Percentiles rank a stretch among this genome's conserved stretches.
phyloP scores from a whole-genome alignment of 2,113 vertebrate genomes.

The Oncorhynchus keta region DNA sequence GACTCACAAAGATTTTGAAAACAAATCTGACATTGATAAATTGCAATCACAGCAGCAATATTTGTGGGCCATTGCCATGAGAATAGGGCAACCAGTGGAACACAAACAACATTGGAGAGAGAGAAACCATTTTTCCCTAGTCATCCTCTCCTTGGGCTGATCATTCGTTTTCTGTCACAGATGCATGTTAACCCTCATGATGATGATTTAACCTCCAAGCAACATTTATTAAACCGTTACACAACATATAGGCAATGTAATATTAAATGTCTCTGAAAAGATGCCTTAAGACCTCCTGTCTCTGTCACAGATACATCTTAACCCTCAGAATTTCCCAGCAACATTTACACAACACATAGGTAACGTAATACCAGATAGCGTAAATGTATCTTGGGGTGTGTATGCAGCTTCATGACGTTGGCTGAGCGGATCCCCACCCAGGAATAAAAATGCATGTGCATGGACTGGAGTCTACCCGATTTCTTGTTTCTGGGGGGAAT shows the following conservation, averaged over 20 bases:
- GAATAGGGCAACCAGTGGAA: too few species aligned
- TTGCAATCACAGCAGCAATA: too few species aligned
- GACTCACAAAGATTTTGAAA: too few species aligned
- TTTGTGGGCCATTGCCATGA: too few species aligned
- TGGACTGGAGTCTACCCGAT: background rate
- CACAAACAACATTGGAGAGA: slow-evolving; percentile 5
- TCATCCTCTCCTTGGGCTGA: slow-evolving; percentile 6
- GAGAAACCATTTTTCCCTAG: slow-evolving; percentile 57
- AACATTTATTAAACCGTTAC: background rate
- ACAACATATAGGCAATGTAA: too few species aligned
- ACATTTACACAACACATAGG: slow-evolving; percentile 20
- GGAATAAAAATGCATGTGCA: background rate
- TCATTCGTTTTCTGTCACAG: background rate
- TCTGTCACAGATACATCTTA: slow-evolving; percentile 2
- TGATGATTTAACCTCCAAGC: too few species aligned
- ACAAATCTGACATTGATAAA: too few species aligned
- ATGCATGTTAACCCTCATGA: slow-evolving; percentile 16
- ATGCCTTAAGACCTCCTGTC: background rate
- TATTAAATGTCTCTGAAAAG: background rate
- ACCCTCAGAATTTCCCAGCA: slow-evolving; percentile 7
- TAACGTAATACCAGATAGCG: slow-evolving; percentile 34
- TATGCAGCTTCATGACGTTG: slow-evolving; percentile 35
- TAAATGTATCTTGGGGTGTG: slow-evolving; percentile 37
- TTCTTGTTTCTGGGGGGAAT: background rate
- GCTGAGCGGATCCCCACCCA: background rate